Conservation (phyloP, 2,888 invertebrate genomes). For the Mycalesis mineus region DNA sequence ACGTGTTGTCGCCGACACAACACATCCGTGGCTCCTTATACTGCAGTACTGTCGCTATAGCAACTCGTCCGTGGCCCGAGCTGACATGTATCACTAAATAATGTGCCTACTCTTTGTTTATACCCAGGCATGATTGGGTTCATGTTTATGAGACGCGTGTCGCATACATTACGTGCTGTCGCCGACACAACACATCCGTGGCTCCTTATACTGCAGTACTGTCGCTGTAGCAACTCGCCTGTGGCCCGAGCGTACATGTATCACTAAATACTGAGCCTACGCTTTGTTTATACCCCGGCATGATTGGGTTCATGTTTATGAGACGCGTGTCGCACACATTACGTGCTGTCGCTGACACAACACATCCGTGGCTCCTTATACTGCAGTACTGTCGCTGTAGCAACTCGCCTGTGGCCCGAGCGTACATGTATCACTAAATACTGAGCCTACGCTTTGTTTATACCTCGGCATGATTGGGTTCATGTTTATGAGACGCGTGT, state of each 20-base stretch:
- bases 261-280: background rate
- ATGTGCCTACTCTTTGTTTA: background rate
- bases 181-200: no score
- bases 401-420: background rate
- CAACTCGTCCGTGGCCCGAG: background rate
- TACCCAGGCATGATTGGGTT: no score
- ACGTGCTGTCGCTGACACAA: no score
- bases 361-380: no score
- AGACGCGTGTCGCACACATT: no score
- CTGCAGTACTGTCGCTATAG: background rate
- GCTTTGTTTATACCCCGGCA: conserved; percentile 2
- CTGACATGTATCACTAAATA: background rate
- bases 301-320: no score
- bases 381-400: background rate
- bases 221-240: background rate
- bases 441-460: conserved; percentile 1
- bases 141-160: no score
- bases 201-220: no score
- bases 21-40: no score
- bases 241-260: background rate
- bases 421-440: background rate
- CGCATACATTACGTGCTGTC: no score
- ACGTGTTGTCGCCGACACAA: no score
- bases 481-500: conserved; percentile 8
- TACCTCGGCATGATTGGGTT: conserved; percentile 9